Percentiles rank a stretch among this genome's conserved stretches.
Evolutionary conservation across 1,140 invertebrate species (phyloP).

Genomic region (Phymastichus coffea): DNA sequence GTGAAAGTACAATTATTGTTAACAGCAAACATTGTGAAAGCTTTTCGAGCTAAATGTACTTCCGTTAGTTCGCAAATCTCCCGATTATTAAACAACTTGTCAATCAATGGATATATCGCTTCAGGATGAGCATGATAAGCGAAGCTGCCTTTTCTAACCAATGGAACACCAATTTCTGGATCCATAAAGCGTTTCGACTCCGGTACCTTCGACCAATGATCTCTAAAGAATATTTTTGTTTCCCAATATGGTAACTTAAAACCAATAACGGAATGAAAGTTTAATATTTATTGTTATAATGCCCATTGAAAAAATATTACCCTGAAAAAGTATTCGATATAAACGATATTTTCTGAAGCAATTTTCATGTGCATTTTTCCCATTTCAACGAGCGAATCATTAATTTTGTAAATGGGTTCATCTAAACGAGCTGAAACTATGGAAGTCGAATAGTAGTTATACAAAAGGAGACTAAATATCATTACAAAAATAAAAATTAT

Average conservation of each 20-base stretch:
- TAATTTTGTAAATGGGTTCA: conserved; percentile 45
- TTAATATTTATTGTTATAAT: too few species aligned
- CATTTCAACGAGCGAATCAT: conserved; percentile 43
- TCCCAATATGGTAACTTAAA: conserved; percentile 16
- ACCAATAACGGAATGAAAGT: background rate
- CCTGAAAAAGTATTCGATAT: conserved; percentile 41
- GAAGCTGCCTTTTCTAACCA: conserved; percentile 23
- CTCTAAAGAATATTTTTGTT: background rate
- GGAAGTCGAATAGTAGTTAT: conserved; percentile 47
- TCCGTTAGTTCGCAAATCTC: conserved; percentile 33
- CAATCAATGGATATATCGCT: conserved; percentile 28
- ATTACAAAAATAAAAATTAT: conserved; percentile 36
- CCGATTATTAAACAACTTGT: conserved; percentile 30
- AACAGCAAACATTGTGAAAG: conserved; percentile 19
- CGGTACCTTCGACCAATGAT: conserved; percentile 25
- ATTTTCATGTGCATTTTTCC: conserved; percentile 37
- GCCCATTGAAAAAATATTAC: too few species aligned
- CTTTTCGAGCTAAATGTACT: conserved; percentile 23
- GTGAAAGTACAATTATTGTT: conserved; percentile 28
- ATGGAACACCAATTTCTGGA: conserved; percentile 21
- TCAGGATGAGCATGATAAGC: conserved; percentile 32
- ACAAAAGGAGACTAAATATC: conserved; percentile 42
- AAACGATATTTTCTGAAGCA: conserved; percentile 39
- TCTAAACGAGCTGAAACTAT: conserved; percentile 46
- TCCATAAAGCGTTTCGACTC: conserved; percentile 13